These are phyloP conservation scores for honey bee (Apis mellifera) DNA, from an alignment of 1,140 invertebrate species.

Conservation along the genomic window DNA sequence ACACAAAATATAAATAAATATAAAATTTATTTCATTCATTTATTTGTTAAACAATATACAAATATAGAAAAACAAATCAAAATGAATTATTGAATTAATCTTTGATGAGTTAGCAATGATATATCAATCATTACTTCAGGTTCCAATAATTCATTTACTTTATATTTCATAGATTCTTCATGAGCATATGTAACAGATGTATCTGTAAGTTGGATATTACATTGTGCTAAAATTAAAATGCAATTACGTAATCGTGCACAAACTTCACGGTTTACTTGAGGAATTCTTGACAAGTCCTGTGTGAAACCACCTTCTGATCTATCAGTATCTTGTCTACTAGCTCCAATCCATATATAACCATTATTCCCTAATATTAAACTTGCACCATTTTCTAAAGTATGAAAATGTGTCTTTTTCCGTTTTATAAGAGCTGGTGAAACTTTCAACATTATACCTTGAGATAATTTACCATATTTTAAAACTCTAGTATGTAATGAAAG, in stretches of 20 bases:
- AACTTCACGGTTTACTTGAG: slow-evolving; percentile 87
- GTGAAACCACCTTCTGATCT: slow-evolving; percentile 90
- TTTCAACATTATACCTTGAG: slow-evolving; percentile 94
- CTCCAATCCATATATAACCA: slow-evolving; percentile 97
- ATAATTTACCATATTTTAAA: slow-evolving; percentile 97
- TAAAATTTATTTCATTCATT: background rate
- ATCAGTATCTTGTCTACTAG: slow-evolving; percentile 84
- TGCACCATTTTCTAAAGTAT: slow-evolving; percentile 94
- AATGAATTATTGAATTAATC: slow-evolving; percentile 74
- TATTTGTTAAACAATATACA: background rate
- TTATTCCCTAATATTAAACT: slow-evolving; percentile 98
- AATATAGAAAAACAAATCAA: slow-evolving; percentile 8
- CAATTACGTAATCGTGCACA: slow-evolving; percentile 95
- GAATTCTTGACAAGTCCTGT: slow-evolving; percentile 89
- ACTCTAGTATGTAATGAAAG: slow-evolving; percentile 97
- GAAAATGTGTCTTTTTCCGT: slow-evolving; percentile 97
- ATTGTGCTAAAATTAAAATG: slow-evolving; percentile 91
- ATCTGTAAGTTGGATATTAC: slow-evolving; percentile 95
- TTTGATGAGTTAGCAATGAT: slow-evolving; percentile 86
- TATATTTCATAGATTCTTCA: slow-evolving; percentile 93
- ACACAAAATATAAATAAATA: background rate
- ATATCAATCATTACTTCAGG: slow-evolving; percentile 92
- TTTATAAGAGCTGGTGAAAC: slow-evolving; percentile 97
- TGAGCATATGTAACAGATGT: slow-evolving; percentile 95
- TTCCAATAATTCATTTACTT: slow-evolving; percentile 89